Conservation (phyloP, 2,888 invertebrate species). For the Gastracanthus pulcherrimus region DNA sequence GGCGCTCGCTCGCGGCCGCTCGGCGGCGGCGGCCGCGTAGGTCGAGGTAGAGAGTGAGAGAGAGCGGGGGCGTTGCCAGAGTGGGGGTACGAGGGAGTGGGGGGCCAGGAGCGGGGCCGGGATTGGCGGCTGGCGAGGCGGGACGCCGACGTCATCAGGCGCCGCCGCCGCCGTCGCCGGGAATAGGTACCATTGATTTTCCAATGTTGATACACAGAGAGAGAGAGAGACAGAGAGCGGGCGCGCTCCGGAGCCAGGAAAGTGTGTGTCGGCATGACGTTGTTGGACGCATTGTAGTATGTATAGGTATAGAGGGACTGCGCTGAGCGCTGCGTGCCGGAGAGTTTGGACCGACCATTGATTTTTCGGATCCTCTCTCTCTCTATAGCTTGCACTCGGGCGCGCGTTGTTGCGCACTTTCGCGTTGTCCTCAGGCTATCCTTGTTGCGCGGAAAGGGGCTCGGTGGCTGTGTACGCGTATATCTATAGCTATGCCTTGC, state of each 20-base stretch:
- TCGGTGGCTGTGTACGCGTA: no score
- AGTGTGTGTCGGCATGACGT: slow-evolving; percentile 25
- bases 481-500: no score
- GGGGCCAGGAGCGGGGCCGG: not conserved
- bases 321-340: no score
- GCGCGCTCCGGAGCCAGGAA: not conserved
- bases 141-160: slow-evolving; percentile 74
- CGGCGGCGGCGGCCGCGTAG: slow-evolving; percentile 17
- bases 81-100: slow-evolving; percentile 42
- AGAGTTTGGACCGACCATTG: slow-evolving; percentile 60
- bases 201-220: slow-evolving; percentile 70
- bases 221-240: no score
- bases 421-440: not conserved
- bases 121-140: slow-evolving; percentile 73
- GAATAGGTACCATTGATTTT: slow-evolving; percentile 74
- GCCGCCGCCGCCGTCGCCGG: slow-evolving; percentile 28
- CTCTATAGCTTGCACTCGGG: not conserved
- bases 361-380: slow-evolving; percentile 62
- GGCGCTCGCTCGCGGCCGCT: slow-evolving; percentile 62
- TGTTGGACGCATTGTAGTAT: not conserved
- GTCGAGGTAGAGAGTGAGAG: slow-evolving; percentile 22
- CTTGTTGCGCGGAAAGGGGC: no score
- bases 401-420: not conserved
- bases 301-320: not conserved
- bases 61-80: not conserved